Evolutionary conservation across 2,113 vertebrate genomes (phyloP), one percentile per base, ranked within the genome.

Genomic region (Caranx melampygus): DNA sequence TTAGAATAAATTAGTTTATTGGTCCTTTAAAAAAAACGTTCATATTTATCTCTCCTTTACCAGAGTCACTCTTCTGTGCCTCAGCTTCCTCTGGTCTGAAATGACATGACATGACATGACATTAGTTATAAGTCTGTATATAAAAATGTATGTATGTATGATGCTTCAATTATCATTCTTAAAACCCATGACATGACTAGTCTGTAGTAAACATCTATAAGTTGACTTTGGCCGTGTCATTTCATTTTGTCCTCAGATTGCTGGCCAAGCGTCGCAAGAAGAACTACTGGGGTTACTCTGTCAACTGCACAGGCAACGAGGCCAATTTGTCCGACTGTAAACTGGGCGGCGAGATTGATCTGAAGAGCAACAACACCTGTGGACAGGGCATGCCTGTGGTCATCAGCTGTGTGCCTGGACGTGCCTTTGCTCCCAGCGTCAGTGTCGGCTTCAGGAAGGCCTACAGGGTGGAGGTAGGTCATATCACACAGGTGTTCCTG

Each of bases 271-370:
- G 95, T 1, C 96, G 95, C 88, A 98, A 96, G 93, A 97, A 96
- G 87, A 96, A 92, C 58, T 99, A 96, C 88, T 99, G 97, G 96
- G 75, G 93, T 0, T 97, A 95, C 83, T 95, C 95, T 0, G 95
- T 98, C 91, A 97, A 97, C 81, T 99, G 98, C 94, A 95, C 89
- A 0, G 98, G 98, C 49, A 98, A 89, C 0, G 98, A 99, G 78
- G 94, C 97, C 0, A 95, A 97, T 21, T 60, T 99, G 75, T 95
- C 96, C 5, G 93, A 95, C 65, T 99, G 98, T 89, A 96, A 91
- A 58, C 81, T 99, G 87, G 97, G 98, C 0, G 55, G 83, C 0
- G 51, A 89, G 0, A 72, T 92, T 10, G 84, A 92, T 13, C 3
- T 84, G 0, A 93, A 90, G 72, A 94, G 92, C 54, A 98, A 98